Evolutionary conservation across 2,888 invertebrate species (phyloP), one percentile per base, ranked within the genome.

Genomic region (Camptogramma bilineatum): DNA sequence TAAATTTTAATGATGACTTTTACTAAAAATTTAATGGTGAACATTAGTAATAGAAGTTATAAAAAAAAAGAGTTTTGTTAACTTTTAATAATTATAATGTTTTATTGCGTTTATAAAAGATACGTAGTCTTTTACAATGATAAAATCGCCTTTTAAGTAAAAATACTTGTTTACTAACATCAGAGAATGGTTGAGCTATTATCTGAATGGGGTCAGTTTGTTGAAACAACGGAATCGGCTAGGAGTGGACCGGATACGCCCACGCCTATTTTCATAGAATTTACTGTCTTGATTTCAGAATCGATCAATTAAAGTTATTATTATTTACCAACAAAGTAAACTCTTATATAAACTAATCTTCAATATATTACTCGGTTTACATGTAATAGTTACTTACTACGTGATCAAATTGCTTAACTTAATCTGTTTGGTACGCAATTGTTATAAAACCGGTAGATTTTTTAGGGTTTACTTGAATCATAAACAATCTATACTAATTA

Each of bases 31-130:
- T 44, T 1, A 39, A 44, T 44, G 16, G 17, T 9, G 13, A 5
- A 47, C 18, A 1, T 24, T 24, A 18, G n/a, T 34, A 56, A 24
- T 52, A 56, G 9, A 28, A 52, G 60, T 39, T 60, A 18, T 18
- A 52, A 57, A 58, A 52, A 50, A 17, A 17, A 50, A 39, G 48
- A 56, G 53, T 60, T 61, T 61, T 19, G 21, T 19, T 39, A 61
- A 63, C n/a, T n/a, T n/a, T 63, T 66, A 62, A 24, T 24, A 24
- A 24, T 24, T 4, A 24, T 24, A 24, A 24, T 24, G 4, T 4
- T 24, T 24, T 24, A 24, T 24, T 4, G 24, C 24, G 4, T 24
- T 24, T 24, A 4, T 4, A 24, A 24, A 24, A 24, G 24, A 4
- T 24, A 24, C 24, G 4, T 24, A 24, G 24, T 24, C 24, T 24